Percentiles rank a stretch among this genome's conserved stretches.
These are phyloP conservation scores for Chloroclysta siterata DNA, from an alignment of 2,888 invertebrate species.

Conservation along the genomic window DNA sequence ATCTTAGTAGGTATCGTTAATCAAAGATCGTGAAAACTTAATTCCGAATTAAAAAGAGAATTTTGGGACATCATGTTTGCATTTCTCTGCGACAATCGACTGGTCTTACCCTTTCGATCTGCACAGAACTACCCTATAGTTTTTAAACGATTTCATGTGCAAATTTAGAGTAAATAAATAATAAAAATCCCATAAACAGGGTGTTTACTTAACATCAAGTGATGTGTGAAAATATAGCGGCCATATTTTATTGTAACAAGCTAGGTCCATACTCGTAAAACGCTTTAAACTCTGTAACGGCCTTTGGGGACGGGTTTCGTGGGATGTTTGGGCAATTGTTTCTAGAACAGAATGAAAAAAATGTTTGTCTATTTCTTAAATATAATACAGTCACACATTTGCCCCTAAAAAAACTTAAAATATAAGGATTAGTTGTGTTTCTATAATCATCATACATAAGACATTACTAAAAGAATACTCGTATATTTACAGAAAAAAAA, in stretches of 20 bases:
- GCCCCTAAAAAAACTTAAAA: too few relatives aligned
- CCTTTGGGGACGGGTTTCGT: slow-evolving; percentile 34
- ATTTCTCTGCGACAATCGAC: not conserved
- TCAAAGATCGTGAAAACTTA: too few relatives aligned
- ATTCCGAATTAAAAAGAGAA: too few relatives aligned
- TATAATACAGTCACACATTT: not conserved
- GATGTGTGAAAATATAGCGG: slow-evolving; percentile 58
- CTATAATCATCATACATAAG: too few relatives aligned
- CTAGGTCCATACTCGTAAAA: slow-evolving; percentile 50
- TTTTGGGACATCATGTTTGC: too few relatives aligned
- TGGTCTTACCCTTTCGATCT: not conserved
- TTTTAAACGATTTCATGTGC: slow-evolving; percentile 1
- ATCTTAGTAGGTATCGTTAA: too few relatives aligned
- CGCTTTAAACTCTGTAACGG: slow-evolving; percentile 42
- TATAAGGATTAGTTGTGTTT: too few relatives aligned
- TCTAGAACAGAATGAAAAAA: slow-evolving; percentile 12
- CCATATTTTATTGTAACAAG: slow-evolving; percentile 59
- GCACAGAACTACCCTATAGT: not conserved
- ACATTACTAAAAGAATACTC: too few relatives aligned
- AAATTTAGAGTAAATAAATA: slow-evolving; percentile 19
- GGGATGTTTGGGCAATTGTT: slow-evolving; percentile 24
- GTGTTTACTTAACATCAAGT: slow-evolving; percentile 50
- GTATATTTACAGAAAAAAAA: too few relatives aligned
- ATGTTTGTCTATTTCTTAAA: slow-evolving; percentile 1
- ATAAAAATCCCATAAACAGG: slow-evolving; percentile 42